Percentiles rank a stretch among this genome's conserved stretches.
These are phyloP conservation scores for Rhinoptilus africanus DNA, from an alignment of 2,113 vertebrate genomes.

Conservation along the genomic window DNA sequence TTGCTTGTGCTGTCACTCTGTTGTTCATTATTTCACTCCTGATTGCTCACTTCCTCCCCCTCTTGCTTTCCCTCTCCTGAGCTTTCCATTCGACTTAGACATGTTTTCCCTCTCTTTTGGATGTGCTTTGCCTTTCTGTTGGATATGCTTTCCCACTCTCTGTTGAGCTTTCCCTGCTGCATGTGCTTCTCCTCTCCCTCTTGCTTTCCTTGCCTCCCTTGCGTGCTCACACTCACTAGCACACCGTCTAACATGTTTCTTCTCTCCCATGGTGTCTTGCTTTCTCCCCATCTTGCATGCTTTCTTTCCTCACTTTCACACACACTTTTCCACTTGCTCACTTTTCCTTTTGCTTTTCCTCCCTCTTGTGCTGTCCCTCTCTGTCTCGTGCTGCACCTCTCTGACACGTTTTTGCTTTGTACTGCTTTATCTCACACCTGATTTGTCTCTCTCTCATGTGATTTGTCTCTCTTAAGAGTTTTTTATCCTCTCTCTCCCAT, in stretches of 20 bases:
- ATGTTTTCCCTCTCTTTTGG: neutral
- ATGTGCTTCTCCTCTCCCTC: neutral
- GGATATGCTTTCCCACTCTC: neutral
- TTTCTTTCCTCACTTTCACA: neutral
- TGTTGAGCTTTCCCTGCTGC: neutral
- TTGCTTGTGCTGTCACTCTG: neutral
- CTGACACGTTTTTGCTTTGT: neutral
- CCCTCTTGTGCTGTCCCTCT: neutral
- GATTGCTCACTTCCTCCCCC: neutral
- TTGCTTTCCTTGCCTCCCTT: neutral
- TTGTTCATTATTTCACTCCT: neutral
- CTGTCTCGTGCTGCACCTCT: neutral
- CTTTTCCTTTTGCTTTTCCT: neutral
- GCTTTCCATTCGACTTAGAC: neutral
- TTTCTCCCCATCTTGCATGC: neutral
- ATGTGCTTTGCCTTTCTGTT: neutral
- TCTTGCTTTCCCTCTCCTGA: neutral
- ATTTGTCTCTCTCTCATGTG: neutral
- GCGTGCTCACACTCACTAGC: fast-evolving
- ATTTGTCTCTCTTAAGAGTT: neutral
- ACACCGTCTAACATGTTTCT: neutral
- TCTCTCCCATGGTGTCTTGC: neutral
- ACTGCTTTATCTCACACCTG: neutral
- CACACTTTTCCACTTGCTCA: fast-evolving
- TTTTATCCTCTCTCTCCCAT: neutral